Percentiles rank a stretch among this genome's conserved stretches.
phyloP scores from a whole-genome alignment of 2,113 vertebrate species.

The Mohoua ochrocephala region DNA sequence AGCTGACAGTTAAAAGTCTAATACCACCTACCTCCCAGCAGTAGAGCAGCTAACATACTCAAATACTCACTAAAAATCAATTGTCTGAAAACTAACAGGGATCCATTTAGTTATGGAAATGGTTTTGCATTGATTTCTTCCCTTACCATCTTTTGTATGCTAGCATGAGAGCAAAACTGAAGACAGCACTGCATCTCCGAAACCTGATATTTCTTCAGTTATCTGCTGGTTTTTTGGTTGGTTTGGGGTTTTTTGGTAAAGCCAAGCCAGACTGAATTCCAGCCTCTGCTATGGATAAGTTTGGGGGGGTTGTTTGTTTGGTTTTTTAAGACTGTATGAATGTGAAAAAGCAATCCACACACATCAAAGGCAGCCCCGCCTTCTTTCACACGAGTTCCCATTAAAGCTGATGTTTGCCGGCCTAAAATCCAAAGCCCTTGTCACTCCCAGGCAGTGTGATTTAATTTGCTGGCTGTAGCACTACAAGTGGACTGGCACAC shows the following conservation, averaged over 20 bases:
- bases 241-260: not conserved
- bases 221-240: not conserved
- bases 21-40: not conserved
- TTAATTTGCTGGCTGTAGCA: not conserved
- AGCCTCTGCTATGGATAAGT: not conserved
- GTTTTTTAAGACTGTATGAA: not conserved
- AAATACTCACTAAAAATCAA: not conserved
- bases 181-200: not conserved
- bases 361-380: not conserved
- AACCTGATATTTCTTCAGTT: not conserved
- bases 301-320: accelerated
- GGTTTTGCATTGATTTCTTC: not conserved
- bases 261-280: not conserved
- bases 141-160: not conserved
- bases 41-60: not conserved
- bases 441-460: not conserved
- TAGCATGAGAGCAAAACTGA: not conserved
- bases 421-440: not conserved
- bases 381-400: not conserved
- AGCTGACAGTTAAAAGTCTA: not conserved
- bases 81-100: not conserved
- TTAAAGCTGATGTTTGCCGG: not conserved
- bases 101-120: not conserved
- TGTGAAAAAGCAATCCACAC: not conserved
- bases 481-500: constrained; percentile 34